A percentile compares a stretch with the other conserved stretches of the same genome.
These are phyloP conservation scores for Hemicrepidius hirtus DNA, from an alignment of 2,888 invertebrate species.

Conservation along the genomic window DNA sequence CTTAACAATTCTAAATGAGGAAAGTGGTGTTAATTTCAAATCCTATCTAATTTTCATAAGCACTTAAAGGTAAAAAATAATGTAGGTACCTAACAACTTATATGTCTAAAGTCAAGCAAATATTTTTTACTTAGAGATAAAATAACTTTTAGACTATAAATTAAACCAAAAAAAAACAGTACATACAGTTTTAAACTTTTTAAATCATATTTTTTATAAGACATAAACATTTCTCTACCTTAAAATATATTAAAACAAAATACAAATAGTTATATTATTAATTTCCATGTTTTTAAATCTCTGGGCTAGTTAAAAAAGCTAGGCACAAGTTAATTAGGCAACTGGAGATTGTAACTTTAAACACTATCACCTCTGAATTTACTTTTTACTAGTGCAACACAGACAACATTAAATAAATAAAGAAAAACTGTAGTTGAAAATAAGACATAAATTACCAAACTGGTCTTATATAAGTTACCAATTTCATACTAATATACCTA, in stretches of 20 bases:
- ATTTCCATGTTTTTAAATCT: slow-evolving; percentile 51
- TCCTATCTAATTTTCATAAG: slow-evolving; percentile 15
- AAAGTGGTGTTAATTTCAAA: slow-evolving; percentile 1
- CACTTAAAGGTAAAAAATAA: slow-evolving; percentile 13
- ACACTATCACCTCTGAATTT: slow-evolving; percentile 9
- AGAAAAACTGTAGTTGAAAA: background rate
- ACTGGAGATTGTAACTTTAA: slow-evolving; percentile 27
- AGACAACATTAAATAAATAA: background rate
- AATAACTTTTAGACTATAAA: slow-evolving; percentile 22
- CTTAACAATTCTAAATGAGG: slow-evolving; percentile 1
- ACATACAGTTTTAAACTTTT: slow-evolving; percentile 25
- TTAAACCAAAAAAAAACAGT: slow-evolving; percentile 25
- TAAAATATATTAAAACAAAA: slow-evolving; percentile 37
- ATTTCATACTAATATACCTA: no score
- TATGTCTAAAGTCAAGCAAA: slow-evolving; percentile 11
- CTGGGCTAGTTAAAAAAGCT: slow-evolving; percentile 65
- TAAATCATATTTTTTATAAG: slow-evolving; percentile 18
- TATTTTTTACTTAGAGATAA: slow-evolving; percentile 5
- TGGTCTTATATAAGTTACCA: no score
- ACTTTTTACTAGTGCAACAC: slow-evolving; percentile 27
- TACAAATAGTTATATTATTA: slow-evolving; percentile 28
- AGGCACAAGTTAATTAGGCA: slow-evolving; percentile 66
- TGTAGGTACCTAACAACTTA: slow-evolving; percentile 17
- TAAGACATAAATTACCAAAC: no score
- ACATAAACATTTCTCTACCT: slow-evolving; percentile 12